phyloP scores from a whole-genome alignment of 2,888 invertebrate species.

The Poecilobothrus nobilitatus region DNA sequence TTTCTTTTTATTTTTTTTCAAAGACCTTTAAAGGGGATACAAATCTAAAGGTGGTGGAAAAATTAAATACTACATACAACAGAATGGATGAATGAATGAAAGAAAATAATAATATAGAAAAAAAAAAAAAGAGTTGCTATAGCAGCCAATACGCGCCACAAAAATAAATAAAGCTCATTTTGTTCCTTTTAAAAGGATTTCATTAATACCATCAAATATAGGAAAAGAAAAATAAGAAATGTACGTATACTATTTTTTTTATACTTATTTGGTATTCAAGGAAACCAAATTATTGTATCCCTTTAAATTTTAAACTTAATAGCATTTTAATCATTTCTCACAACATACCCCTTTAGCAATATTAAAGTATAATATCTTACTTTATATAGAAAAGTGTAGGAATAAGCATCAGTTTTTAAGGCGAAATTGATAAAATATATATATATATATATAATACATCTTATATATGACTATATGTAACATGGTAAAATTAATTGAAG shows the following conservation, averaged over 20 bases:
- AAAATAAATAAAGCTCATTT: slow-evolving; percentile 6
- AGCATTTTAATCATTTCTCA: no score
- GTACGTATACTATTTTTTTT: no score
- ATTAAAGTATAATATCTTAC: no score
- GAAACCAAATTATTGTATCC: not conserved
- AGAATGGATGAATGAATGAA: not conserved
- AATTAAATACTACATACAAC: not conserved
- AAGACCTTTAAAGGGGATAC: not conserved
- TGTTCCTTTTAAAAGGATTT: not conserved
- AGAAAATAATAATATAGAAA: not conserved
- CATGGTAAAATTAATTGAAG: no score
- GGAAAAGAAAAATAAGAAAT: not conserved
- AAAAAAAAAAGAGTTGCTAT: not conserved
- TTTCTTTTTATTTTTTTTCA: not conserved
- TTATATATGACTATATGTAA: no score
- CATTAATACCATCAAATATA: not conserved
- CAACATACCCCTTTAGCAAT: no score
- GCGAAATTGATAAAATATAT: no score
- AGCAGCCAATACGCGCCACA: slow-evolving; percentile 6
- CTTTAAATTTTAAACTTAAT: not conserved
- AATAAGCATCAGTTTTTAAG: no score
- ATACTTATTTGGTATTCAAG: not conserved
- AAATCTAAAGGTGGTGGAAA: not conserved
- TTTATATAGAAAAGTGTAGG: no score
- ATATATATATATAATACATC: no score